Evolutionary conservation across 2,797 vertebrate genomes (phyloP).

Genomic region (Nothura maculosa): DNA sequence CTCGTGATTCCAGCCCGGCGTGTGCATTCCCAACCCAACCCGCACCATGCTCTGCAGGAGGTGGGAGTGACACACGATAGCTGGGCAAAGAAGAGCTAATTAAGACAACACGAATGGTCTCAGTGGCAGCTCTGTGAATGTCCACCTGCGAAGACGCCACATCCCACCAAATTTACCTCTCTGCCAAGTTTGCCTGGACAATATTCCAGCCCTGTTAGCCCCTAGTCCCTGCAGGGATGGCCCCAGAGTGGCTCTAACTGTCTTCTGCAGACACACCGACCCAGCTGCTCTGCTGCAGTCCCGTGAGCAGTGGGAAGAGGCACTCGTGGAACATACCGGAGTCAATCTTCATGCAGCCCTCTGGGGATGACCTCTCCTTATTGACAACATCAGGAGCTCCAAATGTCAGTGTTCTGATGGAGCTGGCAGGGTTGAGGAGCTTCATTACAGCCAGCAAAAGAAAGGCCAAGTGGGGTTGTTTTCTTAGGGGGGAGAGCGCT

Average conservation of each 20-base stretch:
- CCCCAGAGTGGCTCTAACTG: not conserved
- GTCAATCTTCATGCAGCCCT: not conserved
- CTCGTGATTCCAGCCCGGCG: not conserved
- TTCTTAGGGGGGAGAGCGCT: not conserved
- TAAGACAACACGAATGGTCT: fast-evolving
- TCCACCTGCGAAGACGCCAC: not conserved
- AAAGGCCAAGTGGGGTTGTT: not conserved
- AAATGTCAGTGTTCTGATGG: fast-evolving
- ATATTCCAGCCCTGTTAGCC: fast-evolving
- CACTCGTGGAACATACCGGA: not conserved
- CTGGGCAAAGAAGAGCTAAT: fast-evolving
- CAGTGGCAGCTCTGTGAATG: not conserved
- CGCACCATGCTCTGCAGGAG: not conserved
- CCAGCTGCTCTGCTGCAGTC: fast-evolving
- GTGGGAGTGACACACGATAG: not conserved
- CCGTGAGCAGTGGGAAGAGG: not conserved
- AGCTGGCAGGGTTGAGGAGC: not conserved
- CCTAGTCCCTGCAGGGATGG: too few relatives aligned
- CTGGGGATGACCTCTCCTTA: not conserved
- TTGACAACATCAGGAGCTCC: fast-evolving
- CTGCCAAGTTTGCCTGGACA: not conserved
- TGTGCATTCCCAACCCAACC: not conserved
- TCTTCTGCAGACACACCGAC: fast-evolving
- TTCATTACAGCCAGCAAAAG: not conserved
- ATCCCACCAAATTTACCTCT: fast-evolving